Conservation (phyloP, 2,797 vertebrate species). For the Acanthis flammea region DNA sequence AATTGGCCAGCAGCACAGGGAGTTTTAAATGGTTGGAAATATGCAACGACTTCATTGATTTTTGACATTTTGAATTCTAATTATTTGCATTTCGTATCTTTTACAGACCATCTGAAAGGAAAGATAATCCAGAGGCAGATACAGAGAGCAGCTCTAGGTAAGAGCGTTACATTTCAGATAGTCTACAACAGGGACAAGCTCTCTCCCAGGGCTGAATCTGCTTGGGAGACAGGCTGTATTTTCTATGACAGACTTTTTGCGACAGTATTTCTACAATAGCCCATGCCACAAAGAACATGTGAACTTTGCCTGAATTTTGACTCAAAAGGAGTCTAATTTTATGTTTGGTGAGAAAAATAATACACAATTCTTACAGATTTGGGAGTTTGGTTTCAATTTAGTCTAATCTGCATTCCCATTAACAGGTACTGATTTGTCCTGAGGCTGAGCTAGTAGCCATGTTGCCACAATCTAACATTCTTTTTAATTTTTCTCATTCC, state of each 20-base stretch:
- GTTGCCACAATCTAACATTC: not conserved
- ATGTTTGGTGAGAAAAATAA: not conserved
- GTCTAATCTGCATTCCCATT: not conserved
- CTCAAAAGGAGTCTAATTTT: not conserved
- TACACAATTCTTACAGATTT: not conserved
- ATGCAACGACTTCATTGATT: not conserved
- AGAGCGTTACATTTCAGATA: not conserved
- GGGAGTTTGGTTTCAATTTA: not conserved
- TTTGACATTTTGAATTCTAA: not conserved
- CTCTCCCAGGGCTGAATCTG: not conserved
- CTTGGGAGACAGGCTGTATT: not conserved
- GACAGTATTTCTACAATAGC: not conserved
- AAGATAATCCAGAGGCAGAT: conserved; percentile 79
- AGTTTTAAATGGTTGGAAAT: not conserved
- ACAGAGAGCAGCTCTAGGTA: conserved; percentile 83
- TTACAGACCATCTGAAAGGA: conserved; percentile 85
- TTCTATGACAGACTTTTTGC: not conserved
- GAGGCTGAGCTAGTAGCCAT: not conserved
- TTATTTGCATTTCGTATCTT: conserved; percentile 5
- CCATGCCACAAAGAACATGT: not conserved
- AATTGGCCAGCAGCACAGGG: not conserved
- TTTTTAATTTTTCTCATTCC: not conserved
- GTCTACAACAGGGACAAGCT: not conserved
- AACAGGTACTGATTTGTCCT: not conserved
- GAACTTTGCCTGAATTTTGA: not conserved